Base-by-base conservation (phyloP, 1,140 invertebrate species). In the Caenorhabditis briggsae region DNA sequence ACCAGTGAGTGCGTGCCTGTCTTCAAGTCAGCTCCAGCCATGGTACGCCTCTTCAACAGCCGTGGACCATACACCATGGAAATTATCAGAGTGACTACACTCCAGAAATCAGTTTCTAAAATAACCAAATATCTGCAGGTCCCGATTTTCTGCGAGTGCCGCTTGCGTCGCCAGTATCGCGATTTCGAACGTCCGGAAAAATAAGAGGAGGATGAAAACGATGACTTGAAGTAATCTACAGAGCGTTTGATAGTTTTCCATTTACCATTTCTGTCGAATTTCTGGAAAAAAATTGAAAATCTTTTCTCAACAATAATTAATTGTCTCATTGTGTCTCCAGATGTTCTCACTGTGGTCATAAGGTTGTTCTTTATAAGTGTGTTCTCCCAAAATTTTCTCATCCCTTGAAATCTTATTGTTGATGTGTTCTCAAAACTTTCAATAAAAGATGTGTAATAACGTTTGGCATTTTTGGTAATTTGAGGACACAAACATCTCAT, bases 1-100 rank as follows among this genome's bases (percentile, higher is more conserved):
- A 78, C 53, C n/a, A 78, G 70, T 20, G 70, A 78, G n/a, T 78
- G 70, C 46, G 70, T 78, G 6, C 53, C 70, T 18, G 70, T 78
- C 12, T 78, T 18, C 46, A 46, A 78, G 7, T 50, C 20, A 2
- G 70, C 20, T 3, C 12, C 20, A 8, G n/a, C 70, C n/a, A 78
- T 78, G 70, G 70, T 78, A n/a, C 18, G 70, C 5, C 46, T 50
- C 9, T 9, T 53, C n/a, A 25, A 50, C 43, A 18, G 33, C 9
- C 12, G 8, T 23, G 70, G 70, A 50, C 70, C 70, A 9, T 78
- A 18, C 46, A 23, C 12, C 11, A 23, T 53, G n/a, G 70, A n/a
- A 48, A 23, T n/a, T 11, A 78, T 78, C n/a, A 12, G 46, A n/a
- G 70, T 78, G 50, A 20, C 20, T 50, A 20, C 23, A 50, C 5